Evolutionary conservation across 2,797 vertebrate species (phyloP), one percentile per base, ranked within the genome.

Genomic region (Fistularia commersonii): DNA sequence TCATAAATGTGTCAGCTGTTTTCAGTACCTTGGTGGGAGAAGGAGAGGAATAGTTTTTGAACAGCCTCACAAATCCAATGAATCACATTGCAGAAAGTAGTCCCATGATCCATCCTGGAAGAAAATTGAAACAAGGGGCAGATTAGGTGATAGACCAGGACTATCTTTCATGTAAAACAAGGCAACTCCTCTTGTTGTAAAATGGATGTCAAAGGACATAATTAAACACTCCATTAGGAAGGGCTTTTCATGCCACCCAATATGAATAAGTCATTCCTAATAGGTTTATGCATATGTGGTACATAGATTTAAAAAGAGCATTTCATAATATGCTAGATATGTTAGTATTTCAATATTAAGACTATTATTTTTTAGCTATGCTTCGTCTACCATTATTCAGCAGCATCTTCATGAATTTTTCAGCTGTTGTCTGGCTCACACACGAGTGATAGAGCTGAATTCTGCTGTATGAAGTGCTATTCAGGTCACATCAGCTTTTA

Each of bases 401-500:
- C 57, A 62, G 58, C 74, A 66, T 81, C 72, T 81, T 89, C 85
- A 87, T 84, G 74, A 74, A 90, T 84, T 73, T 84, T 87, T 83
- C 72, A 84, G 67, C 70, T 74, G 61, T 82, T 82, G 77, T 81
- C 79, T 80, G 52, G 57, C 67, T 75, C 52, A 55, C 59, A 43
- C 59, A 55, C 60, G 41, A 47, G 64, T 49, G 65, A 73, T 63
- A n/a, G 58, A 64, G 75, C 52, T 15, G 64, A 70, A 55, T 53
- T 74, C 64, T 6, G 59, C 75, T 70, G 73, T 82, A 81, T 74
- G 72, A 81, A 76, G 69, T 52, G 67, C 79, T 80, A 86, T 88
- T 87, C 82, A 81, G 87, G 88, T 86, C 89, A 87, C 87, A 86
- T 86, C 84, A 83, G 83, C 82, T 80, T 83, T 86, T 87, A 89